Base-by-base conservation (phyloP, 2,113 vertebrate genomes). In the Merops nubicus region DNA sequence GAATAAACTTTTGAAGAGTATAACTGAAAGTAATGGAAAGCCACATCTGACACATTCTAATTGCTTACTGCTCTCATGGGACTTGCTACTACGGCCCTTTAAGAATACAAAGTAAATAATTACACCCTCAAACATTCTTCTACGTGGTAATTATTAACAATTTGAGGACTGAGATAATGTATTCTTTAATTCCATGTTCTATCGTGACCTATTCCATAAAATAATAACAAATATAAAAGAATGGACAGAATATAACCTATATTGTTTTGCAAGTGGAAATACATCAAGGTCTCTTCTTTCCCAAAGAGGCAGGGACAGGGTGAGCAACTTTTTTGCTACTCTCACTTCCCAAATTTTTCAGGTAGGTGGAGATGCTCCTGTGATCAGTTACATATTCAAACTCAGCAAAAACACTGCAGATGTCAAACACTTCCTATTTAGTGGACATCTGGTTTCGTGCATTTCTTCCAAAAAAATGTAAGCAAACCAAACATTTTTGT, bases 11-110 rank as follows among this genome's bases (percentile, higher is more conserved):
- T 54, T 91, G 45, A 89, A 81, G 40, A 77, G 33, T 15, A 17
- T 54, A 91, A 91, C 89, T 86, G 80, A 75, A 91, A 83, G 68
- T 26, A 87, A 70, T 15, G 36, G 54, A 60, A 47, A 94, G 33
- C 60, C 64, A 67, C 79, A 64, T 77, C 42, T 68, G 84, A 86
- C 91, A 95, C 36, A 48, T 89, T 87, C 63, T 95, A 95, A 70
- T 83, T 89, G 72, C 89, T 95, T 43, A 29, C 4, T 56, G 42
- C 33, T 73, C 74, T 70, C 73, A 57, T 42, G 47, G n/a, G 64
- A 60, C 88, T 83, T 88, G 74, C 67, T 91, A 48, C 59, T 40
- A 67, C 16, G 20, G 84, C 59, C 53, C 74, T 89, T 81, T 75
- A 65, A 72, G 73, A 64, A 88, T 9, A 43, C 15, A 67, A 68